Evolutionary conservation across 1,140 invertebrate species (phyloP).

Genomic region (Lepidotrigona ventralis): DNA sequence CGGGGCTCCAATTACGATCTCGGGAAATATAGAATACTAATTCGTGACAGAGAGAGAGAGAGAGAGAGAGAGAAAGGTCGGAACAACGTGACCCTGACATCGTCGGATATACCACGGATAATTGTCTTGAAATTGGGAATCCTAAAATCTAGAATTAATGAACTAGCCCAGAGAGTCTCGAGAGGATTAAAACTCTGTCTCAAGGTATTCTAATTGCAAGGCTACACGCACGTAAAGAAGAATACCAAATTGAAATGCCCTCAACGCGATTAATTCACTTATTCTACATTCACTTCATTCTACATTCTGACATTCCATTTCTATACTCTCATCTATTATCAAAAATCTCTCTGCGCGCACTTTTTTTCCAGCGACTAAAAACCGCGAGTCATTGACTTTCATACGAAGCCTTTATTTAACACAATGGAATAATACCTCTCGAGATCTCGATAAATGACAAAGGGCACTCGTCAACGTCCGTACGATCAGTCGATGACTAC

Average conservation of each 20-base stretch:
- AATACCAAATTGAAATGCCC: not conserved
- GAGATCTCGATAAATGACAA: not conserved
- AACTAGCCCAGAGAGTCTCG: not conserved
- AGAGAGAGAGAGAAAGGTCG: too few relatives aligned
- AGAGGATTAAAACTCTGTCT: not conserved
- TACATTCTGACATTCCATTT: too few relatives aligned
- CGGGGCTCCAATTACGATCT: not conserved
- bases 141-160: not conserved
- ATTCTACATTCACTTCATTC: not conserved
- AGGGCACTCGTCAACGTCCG: not conserved
- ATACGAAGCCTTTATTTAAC: not conserved
- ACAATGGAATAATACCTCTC: not conserved
- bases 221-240: not conserved
- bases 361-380: not conserved
- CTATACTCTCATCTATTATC: not conserved
- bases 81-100: not conserved
- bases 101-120: not conserved
- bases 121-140: not conserved
- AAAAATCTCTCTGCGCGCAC: not conserved
- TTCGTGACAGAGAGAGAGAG: too few relatives aligned
- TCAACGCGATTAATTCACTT: too few relatives aligned
- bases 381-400: not conserved
- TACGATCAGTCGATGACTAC: not conserved
- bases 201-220: not conserved
- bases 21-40: not conserved